phyloP scores from a whole-genome alignment of 2,888 invertebrate species.

The Myopa testacea region DNA sequence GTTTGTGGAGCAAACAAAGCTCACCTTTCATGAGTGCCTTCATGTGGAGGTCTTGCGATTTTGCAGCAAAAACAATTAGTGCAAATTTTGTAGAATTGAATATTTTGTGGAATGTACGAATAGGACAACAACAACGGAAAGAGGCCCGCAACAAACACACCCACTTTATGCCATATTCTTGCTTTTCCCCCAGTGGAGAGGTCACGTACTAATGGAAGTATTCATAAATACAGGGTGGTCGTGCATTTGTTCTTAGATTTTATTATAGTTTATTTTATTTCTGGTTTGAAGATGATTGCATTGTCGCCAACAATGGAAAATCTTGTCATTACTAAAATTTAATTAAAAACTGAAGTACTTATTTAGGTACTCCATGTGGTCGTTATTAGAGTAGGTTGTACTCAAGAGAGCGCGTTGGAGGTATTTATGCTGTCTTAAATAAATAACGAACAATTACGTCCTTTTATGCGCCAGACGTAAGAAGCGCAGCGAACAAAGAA shows the following conservation, averaged over 20 bases:
- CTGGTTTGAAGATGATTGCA: not conserved
- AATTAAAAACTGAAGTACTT: not conserved
- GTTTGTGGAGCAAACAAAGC: not conserved
- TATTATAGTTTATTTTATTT: not conserved
- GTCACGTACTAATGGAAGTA: too few relatives aligned
- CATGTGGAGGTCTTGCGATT: not conserved
- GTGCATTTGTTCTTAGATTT: not conserved
- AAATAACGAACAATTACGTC: too few relatives aligned
- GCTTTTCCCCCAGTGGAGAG: too few relatives aligned
- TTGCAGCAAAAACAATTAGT: conserved; percentile 25
- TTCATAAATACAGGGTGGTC: too few relatives aligned
- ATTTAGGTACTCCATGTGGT: not conserved
- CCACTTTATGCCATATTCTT: not conserved
- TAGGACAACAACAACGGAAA: not conserved
- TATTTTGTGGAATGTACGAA: conserved; percentile 5
- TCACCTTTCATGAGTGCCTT: not conserved
- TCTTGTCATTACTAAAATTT: not conserved
- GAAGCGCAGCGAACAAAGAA: too few relatives aligned
- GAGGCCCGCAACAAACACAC: not conserved
- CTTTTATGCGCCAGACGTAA: too few relatives aligned
- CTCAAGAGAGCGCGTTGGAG: too few relatives aligned
- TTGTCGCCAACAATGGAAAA: not conserved
- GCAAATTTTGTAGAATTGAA: conserved; percentile 24
- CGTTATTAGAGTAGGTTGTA: not conserved
- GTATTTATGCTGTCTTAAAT: too few relatives aligned